A percentile compares a stretch with the other conserved stretches of the same genome.
phyloP scores from a whole-genome alignment of 23 tunicate species.

The Phallusia fumigata region DNA sequence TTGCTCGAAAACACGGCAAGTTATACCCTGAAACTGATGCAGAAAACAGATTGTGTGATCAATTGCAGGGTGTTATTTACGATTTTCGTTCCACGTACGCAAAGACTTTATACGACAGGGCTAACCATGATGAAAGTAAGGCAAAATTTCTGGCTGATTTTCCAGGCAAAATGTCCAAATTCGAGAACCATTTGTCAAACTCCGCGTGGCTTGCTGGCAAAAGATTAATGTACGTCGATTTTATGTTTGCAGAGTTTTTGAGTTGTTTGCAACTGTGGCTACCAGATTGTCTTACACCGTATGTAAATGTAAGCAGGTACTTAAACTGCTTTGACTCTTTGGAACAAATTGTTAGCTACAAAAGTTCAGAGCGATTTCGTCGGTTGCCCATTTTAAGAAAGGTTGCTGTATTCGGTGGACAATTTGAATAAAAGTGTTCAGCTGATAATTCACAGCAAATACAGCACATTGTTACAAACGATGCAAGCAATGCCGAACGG shows the following conservation, averaged over 20 bases:
- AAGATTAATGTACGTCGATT: not conserved
- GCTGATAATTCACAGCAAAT: too few species aligned
- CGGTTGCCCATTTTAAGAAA: not conserved
- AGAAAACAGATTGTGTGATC: not conserved
- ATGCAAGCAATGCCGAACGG: too few species aligned
- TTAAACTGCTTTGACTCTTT: not conserved
- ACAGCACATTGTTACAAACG: too few species aligned
- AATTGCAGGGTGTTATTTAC: not conserved
- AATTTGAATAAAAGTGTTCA: not conserved
- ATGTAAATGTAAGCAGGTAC: not conserved
- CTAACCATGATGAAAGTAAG: not conserved
- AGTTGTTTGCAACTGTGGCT: not conserved
- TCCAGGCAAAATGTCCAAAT: not conserved
- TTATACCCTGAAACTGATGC: not conserved
- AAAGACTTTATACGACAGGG: not conserved
- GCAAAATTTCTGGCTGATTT: not conserved
- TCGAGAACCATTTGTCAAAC: not conserved
- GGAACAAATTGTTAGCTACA: not conserved
- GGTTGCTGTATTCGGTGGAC: slow-evolving; percentile 1
- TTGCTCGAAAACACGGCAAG: not conserved
- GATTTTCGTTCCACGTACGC: not conserved
- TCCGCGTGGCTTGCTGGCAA: not conserved
- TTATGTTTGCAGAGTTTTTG: slow-evolving; percentile 4
- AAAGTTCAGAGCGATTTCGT: not conserved
- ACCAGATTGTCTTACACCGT: not conserved